Evolutionary conservation across 1,140 invertebrate genomes (phyloP).

Genomic region (Wasmannia auropunctata): DNA sequence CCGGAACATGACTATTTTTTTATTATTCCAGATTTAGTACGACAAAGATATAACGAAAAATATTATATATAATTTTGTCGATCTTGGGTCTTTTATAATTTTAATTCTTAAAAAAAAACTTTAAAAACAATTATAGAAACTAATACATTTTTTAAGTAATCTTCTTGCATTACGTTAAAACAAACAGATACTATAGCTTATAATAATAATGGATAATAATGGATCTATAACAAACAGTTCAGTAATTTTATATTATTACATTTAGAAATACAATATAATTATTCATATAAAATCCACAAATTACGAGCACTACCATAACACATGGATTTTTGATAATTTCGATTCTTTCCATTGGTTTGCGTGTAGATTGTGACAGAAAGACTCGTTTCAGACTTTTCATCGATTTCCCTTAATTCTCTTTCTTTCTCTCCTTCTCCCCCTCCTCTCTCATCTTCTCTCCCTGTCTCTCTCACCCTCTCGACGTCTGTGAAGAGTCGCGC

Average conservation of each 20-base stretch:
- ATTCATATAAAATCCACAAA: background rate
- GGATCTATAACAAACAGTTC: background rate
- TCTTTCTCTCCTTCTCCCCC: background rate
- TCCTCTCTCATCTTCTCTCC: background rate
- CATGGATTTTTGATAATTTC: background rate
- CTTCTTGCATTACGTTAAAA: background rate
- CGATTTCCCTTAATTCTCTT: background rate
- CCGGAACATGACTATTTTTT: background rate
- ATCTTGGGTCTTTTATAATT: background rate
- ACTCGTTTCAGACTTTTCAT: slow-evolving; percentile 37
- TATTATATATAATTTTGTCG: background rate
- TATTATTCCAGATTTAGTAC: background rate
- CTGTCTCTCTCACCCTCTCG: background rate
- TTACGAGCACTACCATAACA: background rate
- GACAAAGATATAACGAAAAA: background rate
- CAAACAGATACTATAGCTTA: background rate
- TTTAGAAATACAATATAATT: background rate
- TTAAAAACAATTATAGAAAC: background rate
- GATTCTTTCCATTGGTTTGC: background rate
- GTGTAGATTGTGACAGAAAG: slow-evolving; percentile 1
- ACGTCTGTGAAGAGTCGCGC: slow-evolving; percentile 53
- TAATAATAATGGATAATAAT: slow-evolving; percentile 20
- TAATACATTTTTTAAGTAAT: background rate
- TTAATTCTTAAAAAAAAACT: background rate
- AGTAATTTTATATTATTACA: background rate